phyloP scores from a whole-genome alignment of 2,113 vertebrate species.

The Laterallus jamaicensis region DNA sequence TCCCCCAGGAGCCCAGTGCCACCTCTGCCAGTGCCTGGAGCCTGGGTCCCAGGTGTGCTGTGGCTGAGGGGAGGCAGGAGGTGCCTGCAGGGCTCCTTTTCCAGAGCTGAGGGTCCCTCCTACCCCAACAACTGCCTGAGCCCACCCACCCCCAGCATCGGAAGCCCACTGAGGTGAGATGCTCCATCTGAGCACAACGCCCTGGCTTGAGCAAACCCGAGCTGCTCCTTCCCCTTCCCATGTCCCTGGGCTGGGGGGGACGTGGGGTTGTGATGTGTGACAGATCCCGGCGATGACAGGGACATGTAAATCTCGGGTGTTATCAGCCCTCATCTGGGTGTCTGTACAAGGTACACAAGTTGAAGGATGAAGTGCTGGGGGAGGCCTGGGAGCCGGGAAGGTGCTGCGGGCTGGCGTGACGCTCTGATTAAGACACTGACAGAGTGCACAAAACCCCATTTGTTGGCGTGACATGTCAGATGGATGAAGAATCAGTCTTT shows the following conservation, averaged over 20 bases:
- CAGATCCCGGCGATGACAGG: slow-evolving; percentile 63
- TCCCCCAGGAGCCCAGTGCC: not conserved
- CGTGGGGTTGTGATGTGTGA: slow-evolving; percentile 34
- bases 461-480: slow-evolving; percentile 90
- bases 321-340: slow-evolving; percentile 79
- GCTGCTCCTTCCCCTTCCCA: not conserved
- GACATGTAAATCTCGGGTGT: slow-evolving; percentile 78
- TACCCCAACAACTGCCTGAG: accelerated
- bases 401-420: slow-evolving; percentile 80
- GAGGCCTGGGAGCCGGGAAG: slow-evolving; percentile 73
- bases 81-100: not conserved
- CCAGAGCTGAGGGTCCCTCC: not conserved
- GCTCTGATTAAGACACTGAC: slow-evolving; percentile 90
- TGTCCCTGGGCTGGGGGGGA: not conserved
- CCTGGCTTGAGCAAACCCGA: accelerated
- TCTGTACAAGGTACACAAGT: slow-evolving; percentile 75
- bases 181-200: too few relatives aligned
- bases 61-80: not conserved
- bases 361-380: slow-evolving; percentile 78
- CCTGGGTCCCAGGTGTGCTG: too few relatives aligned
- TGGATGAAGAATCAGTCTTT: slow-evolving; percentile 89
- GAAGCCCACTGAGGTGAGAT: accelerated
- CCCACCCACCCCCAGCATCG: not conserved
- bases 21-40: too few relatives aligned
- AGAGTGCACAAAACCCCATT: slow-evolving; percentile 89